phyloP scores from a whole-genome alignment of 2,888 invertebrate genomes.

The Autographa pulchrina region DNA sequence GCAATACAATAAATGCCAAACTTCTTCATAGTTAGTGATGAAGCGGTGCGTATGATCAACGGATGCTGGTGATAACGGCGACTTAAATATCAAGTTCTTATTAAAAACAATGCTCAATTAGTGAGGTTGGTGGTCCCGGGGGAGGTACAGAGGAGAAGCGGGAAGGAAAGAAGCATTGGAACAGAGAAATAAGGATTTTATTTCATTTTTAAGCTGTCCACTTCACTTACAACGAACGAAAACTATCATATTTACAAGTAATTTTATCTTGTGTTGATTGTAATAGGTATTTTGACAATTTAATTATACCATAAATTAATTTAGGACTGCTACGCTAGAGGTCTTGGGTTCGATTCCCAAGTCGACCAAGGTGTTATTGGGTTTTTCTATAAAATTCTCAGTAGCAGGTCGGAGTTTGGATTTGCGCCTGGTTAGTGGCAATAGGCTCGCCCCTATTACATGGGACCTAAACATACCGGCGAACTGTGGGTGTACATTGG shows the following conservation, averaged over 20 bases:
- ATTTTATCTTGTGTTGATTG: no score
- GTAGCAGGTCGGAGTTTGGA: no score
- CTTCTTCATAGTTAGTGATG: slow-evolving; percentile 31
- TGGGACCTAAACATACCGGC: no score
- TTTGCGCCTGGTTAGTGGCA: no score
- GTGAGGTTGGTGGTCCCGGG: slow-evolving; percentile 15
- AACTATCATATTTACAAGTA: neutral
- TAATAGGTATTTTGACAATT: no score
- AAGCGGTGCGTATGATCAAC: slow-evolving; percentile 46
- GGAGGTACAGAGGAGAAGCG: neutral
- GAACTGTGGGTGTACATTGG: no score
- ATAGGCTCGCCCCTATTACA: no score
- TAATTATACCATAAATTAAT: no score
- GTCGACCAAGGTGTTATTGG: no score
- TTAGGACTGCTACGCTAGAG: no score
- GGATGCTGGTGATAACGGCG: slow-evolving; percentile 36
- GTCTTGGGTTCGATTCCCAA: no score
- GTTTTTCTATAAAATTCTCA: no score
- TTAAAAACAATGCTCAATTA: slow-evolving; percentile 40
- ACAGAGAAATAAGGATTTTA: neutral
- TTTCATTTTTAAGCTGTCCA: neutral
- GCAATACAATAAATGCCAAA: slow-evolving; percentile 17
- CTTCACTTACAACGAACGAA: neutral
- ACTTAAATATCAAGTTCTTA: slow-evolving; percentile 36
- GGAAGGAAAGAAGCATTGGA: slow-evolving; percentile 11